Base-by-base conservation (phyloP, 2,113 vertebrate genomes). In the Phyllopteryx taeniolatus region DNA sequence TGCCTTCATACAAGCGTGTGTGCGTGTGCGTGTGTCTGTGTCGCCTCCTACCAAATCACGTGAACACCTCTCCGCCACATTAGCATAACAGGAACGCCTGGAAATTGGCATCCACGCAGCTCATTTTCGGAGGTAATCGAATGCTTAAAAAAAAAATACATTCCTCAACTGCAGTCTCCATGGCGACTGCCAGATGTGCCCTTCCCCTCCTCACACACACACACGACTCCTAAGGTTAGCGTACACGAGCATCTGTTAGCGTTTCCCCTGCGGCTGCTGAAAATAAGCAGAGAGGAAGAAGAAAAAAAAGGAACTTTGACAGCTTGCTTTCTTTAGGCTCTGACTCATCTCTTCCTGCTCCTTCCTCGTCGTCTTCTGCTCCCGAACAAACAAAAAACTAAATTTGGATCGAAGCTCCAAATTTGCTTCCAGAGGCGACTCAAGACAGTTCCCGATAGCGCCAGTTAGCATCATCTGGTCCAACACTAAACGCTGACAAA, bases 161-260 rank as follows among this genome's bases (percentile, higher is more conserved):
- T 20, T 33, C 72, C 70, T 61, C 73, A 42, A 56, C 68, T 56
- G 67, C 72, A 0, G 88, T 92, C 85, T 81, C 91, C 88, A 89
- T 90, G 79, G 82, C 15, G 74, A 92, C 79, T 72, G 75, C 83
- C 90, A 91, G 90, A 93, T 92, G 91, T 92, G 71, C 68, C 39
- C 68, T 33, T 64, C 66, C 68, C 75, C 75, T 72, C 68, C 33
- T 73, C 73, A 81, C 79, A 87, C 70, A 72, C 69, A 4, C 65
- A 71, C 57, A 15, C 27, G 20, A 39, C 59, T 73, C 73, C 62
- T n/a, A 27, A 78, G 81, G 83, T 74, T 56, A 46, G 46, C 82
- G 76, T 10, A 67, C 67, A 75, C 42, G 85, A 73, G 86, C 90
- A 90, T 89, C 85, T 90, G 86, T 82, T 83, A 82, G 54, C 61